These are phyloP conservation scores for Agriopis aurantiaria DNA, from an alignment of 2,888 invertebrate genomes.

Conservation along the genomic window DNA sequence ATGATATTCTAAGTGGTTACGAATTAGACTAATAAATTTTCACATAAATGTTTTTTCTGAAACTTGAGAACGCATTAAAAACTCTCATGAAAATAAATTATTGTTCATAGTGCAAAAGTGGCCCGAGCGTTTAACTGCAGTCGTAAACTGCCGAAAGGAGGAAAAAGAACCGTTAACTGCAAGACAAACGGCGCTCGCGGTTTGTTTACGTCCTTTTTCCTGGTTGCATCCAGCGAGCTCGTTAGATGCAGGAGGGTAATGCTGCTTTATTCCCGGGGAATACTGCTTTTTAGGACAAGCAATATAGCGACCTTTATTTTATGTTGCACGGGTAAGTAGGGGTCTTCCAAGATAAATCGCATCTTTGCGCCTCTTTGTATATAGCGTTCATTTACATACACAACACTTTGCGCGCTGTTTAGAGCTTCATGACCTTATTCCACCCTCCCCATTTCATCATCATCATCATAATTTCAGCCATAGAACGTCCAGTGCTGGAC, in stretches of 20 bases:
- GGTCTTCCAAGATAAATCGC: no score
- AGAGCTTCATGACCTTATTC: no score
- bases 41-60: background rate
- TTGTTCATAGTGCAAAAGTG: background rate
- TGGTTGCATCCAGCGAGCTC: background rate
- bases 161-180: slow-evolving; percentile 2
- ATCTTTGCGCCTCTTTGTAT: no score
- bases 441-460: no score
- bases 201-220: slow-evolving; percentile 3
- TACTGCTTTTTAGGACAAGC: background rate
- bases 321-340: background rate
- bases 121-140: background rate
- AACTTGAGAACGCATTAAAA: background rate
- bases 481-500: no score
- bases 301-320: background rate
- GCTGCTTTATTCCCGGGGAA: background rate
- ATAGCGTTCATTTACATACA: no score
- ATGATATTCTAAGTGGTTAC: no score
- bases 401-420: no score
- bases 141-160: slow-evolving; percentile 18
- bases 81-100: background rate
- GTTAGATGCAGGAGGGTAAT: slow-evolving; percentile 4
- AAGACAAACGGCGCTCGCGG: slow-evolving; percentile 1
- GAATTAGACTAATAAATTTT: background rate
- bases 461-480: no score